Evolutionary conservation across 2,797 vertebrate species (phyloP), one percentile per base, ranked within the genome.

Genomic region (Smutsia temminckii): DNA sequence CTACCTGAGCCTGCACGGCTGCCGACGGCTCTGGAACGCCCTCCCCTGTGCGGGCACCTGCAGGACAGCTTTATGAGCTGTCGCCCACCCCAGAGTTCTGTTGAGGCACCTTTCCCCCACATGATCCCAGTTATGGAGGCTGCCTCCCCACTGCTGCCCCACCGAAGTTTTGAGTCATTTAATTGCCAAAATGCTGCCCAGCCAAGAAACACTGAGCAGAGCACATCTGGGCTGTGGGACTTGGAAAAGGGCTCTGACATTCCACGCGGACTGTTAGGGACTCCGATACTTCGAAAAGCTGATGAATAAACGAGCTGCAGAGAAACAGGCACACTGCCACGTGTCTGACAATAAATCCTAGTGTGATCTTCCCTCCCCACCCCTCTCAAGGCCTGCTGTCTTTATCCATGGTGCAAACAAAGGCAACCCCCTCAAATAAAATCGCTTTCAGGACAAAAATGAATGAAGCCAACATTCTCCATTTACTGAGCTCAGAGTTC

Each of bases 401-500:
- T 8, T 29, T 6, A 0, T 12, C 27, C 1, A 16, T 0, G 8
- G 21, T 3, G 34, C 14, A 18, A 17, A 68, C 72, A 71, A 51
- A 61, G 49, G 7, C 14, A 17, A 2, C 5, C 29, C 14, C 46
- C 34, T 12, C 3, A 90, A 79, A 6, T 4, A 20, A 29, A 89
- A 88, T 37, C 78, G 32, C 79, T 53, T 68, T 10, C 55, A 84
- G 96, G 69, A 92, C 89, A 96, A 94, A 37, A 18, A 20, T 74
- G 91, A 90, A 89, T 46, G 59, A 14, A 51, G n/a, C 97, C 91
- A 63, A 78, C 71, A 9, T 88, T 46, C 78, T 96, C 95, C 98
- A 98, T 98, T 98, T 98, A 97, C 98, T 85, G 95, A 97, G 94
- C 92, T 75, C 96, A 66, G 95, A 91, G 92, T 97, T 97, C 78